phyloP scores from a whole-genome alignment of 1,140 invertebrate species.

The Oncopeltus fasciatus region DNA sequence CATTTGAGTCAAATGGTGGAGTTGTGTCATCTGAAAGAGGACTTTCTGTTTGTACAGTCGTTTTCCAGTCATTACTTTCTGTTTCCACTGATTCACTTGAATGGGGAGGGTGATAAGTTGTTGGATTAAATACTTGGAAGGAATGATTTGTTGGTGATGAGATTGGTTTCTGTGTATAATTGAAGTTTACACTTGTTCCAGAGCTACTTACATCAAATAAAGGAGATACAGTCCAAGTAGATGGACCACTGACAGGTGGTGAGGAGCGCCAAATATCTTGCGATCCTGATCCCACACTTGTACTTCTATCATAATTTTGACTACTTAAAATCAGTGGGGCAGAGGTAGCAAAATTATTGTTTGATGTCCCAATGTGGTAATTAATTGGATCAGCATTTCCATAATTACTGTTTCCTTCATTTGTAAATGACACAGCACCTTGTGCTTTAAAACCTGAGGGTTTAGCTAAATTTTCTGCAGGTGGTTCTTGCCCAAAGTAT shows the following conservation, averaged over 20 bases:
- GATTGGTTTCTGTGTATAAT: neutral
- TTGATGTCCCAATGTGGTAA: neutral
- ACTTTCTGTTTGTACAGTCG: constrained; percentile 26
- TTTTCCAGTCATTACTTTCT: neutral
- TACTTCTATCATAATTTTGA: neutral
- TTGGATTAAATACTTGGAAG: neutral
- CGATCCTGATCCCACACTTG: neutral
- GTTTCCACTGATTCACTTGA: neutral
- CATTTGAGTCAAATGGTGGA: neutral
- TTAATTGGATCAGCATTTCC: neutral
- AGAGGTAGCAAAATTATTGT: neutral
- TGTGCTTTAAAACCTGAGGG: neutral
- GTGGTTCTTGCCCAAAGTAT: constrained; percentile 16
- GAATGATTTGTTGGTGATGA: neutral
- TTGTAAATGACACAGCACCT: neutral
- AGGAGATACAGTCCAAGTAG: neutral
- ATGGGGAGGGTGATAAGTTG: constrained; percentile 13
- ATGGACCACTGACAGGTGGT: neutral
- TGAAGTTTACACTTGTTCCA: neutral
- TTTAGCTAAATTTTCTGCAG: constrained; percentile 7
- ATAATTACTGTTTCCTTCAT: neutral
- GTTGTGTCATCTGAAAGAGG: constrained; percentile 2
- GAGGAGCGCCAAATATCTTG: neutral
- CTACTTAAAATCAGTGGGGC: neutral
- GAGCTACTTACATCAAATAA: neutral